Percentiles rank a stretch among this genome's conserved stretches.
Evolutionary conservation across 2,888 invertebrate species (phyloP).

Genomic region (Tetranychus truncatus): DNA sequence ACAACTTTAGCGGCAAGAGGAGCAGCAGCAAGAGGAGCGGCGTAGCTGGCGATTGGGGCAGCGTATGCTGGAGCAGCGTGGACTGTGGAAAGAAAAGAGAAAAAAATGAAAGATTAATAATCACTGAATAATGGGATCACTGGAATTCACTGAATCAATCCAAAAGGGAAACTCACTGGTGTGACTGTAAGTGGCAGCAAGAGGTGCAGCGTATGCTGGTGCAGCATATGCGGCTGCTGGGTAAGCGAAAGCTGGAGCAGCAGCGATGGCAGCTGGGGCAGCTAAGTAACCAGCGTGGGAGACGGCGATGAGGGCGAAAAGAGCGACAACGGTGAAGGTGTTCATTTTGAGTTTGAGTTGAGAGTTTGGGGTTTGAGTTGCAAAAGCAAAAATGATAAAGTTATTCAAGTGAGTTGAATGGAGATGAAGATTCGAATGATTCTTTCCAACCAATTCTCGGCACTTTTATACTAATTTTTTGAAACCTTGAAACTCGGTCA

Average conservation of each 20-base stretch:
- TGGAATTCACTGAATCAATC: background rate
- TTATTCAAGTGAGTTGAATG: background rate
- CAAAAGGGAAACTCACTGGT: background rate
- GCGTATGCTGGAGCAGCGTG: background rate
- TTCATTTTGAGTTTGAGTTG: background rate
- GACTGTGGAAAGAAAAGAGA: background rate
- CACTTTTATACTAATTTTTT: background rate
- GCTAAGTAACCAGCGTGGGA: background rate
- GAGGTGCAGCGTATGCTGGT: background rate
- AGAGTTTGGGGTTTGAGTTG: background rate
- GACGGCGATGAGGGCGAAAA: background rate
- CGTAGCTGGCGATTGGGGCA: background rate
- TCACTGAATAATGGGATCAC: background rate
- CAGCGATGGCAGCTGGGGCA: background rate
- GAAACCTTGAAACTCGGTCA: background rate
- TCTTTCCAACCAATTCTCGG: background rate
- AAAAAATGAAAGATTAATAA: background rate
- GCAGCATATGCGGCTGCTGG: background rate
- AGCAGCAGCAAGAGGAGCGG: background rate
- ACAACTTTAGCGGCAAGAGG: background rate
- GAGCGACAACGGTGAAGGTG: conserved; percentile 1
- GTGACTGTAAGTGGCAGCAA: background rate
- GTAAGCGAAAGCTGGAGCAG: background rate
- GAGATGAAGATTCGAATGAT: conserved; percentile 1
- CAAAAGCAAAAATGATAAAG: background rate